Evolutionary conservation across 2,888 invertebrate genomes (phyloP).

Genomic region (Pterostichus madidus): DNA sequence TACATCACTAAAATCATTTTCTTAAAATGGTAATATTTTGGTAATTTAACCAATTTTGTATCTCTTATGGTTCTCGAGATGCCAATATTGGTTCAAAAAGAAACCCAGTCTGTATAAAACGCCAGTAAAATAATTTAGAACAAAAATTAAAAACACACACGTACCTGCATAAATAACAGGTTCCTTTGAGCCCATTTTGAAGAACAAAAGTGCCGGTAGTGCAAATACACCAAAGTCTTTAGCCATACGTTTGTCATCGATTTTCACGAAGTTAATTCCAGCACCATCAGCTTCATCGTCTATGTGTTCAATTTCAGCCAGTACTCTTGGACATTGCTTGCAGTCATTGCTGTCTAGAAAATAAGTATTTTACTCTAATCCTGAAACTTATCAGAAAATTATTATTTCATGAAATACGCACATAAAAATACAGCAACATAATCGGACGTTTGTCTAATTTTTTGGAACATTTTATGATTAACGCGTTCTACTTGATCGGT

Average conservation of each 20-base stretch:
- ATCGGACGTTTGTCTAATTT: constrained; percentile 92
- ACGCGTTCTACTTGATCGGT: constrained; percentile 95
- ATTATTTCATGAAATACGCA: constrained; percentile 73
- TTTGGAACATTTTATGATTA: constrained; percentile 95
- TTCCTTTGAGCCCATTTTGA: constrained; percentile 91
- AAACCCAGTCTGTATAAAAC: too few species aligned
- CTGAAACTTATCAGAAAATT: constrained; percentile 2
- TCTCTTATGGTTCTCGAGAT: too few species aligned
- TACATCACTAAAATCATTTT: too few species aligned
- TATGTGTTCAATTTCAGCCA: constrained; percentile 93
- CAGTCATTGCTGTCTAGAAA: constrained; percentile 95
- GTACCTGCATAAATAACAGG: constrained; percentile 94
- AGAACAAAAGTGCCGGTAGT: constrained; percentile 93
- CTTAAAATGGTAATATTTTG: too few species aligned
- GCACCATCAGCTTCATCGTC: constrained; percentile 95
- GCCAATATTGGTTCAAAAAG: too few species aligned
- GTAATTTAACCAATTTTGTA: too few species aligned
- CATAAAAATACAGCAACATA: constrained; percentile 96
- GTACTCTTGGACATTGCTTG: constrained; percentile 93
- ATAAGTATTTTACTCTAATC: constrained; percentile 69
- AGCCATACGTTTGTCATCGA: constrained; percentile 92
- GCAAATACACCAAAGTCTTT: constrained; percentile 94
- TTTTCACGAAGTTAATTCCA: constrained; percentile 95
- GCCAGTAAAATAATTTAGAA: not conserved
- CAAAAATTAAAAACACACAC: not conserved